A percentile compares a stretch with the other conserved stretches of the same genome.
Conservation (phyloP, 2,113 vertebrate species). For the Macrotis lagotis region DNA sequence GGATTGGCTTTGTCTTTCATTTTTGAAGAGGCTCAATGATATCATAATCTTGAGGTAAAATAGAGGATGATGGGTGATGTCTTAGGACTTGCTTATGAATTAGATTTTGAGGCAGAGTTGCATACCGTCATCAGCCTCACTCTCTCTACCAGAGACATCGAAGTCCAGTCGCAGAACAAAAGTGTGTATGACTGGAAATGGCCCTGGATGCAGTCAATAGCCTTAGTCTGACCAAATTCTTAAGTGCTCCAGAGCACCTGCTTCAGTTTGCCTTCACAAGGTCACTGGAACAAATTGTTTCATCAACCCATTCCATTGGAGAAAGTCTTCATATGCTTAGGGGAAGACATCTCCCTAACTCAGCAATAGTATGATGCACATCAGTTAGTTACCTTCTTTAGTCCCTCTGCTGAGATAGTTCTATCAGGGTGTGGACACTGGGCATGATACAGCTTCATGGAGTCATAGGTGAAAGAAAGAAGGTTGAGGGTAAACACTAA, state of each 20-base stretch:
- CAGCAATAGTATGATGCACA: not conserved
- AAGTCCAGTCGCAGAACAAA: not conserved
- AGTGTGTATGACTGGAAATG: not conserved
- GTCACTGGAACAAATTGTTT: not conserved
- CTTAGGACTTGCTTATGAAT: not conserved
- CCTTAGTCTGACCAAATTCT: not conserved
- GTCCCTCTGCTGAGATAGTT: not conserved
- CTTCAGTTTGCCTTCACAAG: not conserved
- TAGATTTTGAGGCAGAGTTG: not conserved
- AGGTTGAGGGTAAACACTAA: not conserved
- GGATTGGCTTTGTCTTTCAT: not conserved
- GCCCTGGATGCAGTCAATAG: too few species aligned
- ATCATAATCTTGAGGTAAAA: not conserved
- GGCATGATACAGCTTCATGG: not conserved
- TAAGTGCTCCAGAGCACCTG: not conserved
- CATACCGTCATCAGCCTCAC: not conserved
- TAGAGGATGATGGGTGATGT: not conserved
- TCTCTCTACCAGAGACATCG: not conserved
- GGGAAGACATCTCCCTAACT: not conserved
- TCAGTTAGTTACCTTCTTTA: not conserved
- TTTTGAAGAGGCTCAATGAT: not conserved
- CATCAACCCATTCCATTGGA: not conserved
- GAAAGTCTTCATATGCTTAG: not conserved
- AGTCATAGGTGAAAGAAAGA: not conserved
- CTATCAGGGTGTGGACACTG: not conserved